Evolutionary conservation across 2,888 invertebrate genomes (phyloP), one percentile per base, ranked within the genome.

Genomic region (Anthrax anthrax): DNA sequence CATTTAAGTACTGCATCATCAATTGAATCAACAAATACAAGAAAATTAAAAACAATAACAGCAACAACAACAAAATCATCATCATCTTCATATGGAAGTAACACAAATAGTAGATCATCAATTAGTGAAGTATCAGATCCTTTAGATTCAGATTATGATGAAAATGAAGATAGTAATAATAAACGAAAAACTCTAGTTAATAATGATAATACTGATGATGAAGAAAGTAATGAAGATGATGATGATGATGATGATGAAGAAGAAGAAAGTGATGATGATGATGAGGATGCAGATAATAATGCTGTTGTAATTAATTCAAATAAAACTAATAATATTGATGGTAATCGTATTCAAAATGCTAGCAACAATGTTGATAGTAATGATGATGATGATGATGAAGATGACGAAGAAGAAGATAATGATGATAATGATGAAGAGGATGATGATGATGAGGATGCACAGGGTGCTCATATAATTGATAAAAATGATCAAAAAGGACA

Each of bases 141-240:
- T 9, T 49, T 65, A 18, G 66, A 66, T 51, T 68, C 67, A 2
- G 67, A 68, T 50, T 65, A 58, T 49, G 65, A 65, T 50, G 52
- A 50, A 45, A 44, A 44, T 16, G 44, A 46, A 41, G 27, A 34
- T 37, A 43, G 45, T 17, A 23, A 32, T 3, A 46, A 48, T 17
- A 42, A 37, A 2, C 37, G 27, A 44, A 40, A 50, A 14, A 44
- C 44, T 12, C 43, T 43, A 18, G 43, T 44, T n/a, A 44, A 49
- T 34, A 46, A 46, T 16, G 37, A 48, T 29, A 23, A 43, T 23
- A 42, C 19, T 37, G 40, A n/a, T 38, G 46, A 44, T 5, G 37
- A 37, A 37, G 46, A 43, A 10, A 32, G 37, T 9, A 42, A 44
- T n/a, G 44, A 47, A n/a, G 39, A 46, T 12, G 47, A 43, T 10